phyloP scores from a whole-genome alignment of 2,888 invertebrate species.

The Seira musarum region DNA sequence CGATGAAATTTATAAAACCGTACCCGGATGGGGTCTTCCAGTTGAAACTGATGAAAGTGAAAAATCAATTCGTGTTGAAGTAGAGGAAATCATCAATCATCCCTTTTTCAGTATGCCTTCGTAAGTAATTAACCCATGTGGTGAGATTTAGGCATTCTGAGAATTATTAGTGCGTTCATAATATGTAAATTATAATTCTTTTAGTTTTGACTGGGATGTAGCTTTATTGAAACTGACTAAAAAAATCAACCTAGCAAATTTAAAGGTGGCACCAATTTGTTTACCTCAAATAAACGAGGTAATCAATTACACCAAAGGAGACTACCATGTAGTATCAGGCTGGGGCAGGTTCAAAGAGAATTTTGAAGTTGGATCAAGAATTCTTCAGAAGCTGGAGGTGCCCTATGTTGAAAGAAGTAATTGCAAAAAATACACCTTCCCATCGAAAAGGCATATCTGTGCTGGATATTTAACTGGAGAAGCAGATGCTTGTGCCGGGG shows the following conservation, averaged over 20 bases:
- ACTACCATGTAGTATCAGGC: constrained; percentile 18
- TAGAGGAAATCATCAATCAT: constrained; percentile 8
- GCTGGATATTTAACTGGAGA: constrained; percentile 32
- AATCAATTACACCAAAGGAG: background rate
- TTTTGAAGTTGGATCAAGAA: constrained; percentile 1
- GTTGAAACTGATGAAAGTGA: constrained; percentile 18
- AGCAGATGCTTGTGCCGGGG: constrained; percentile 28
- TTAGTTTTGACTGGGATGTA: constrained; percentile 19
- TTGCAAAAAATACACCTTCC: background rate
- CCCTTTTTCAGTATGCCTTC: background rate
- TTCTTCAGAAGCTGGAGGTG: constrained; percentile 32
- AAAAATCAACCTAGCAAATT: constrained; percentile 22
- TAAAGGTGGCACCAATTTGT: constrained; percentile 28
- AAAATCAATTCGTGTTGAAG: constrained; percentile 2
- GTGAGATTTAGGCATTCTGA: too few relatives aligned
- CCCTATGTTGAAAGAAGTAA: background rate
- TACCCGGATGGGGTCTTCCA: constrained; percentile 20
- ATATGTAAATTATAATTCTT: too few relatives aligned
- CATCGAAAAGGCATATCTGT: constrained; percentile 23
- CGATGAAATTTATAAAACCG: background rate
- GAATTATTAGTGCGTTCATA: too few relatives aligned
- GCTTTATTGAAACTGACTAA: constrained; percentile 33
- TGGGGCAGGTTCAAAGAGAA: constrained; percentile 37
- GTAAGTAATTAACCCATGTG: background rate
- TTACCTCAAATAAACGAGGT: constrained; percentile 25